Base-by-base conservation (phyloP, 1,140 invertebrate genomes). In the Pogonomyrmex barbatus region DNA sequence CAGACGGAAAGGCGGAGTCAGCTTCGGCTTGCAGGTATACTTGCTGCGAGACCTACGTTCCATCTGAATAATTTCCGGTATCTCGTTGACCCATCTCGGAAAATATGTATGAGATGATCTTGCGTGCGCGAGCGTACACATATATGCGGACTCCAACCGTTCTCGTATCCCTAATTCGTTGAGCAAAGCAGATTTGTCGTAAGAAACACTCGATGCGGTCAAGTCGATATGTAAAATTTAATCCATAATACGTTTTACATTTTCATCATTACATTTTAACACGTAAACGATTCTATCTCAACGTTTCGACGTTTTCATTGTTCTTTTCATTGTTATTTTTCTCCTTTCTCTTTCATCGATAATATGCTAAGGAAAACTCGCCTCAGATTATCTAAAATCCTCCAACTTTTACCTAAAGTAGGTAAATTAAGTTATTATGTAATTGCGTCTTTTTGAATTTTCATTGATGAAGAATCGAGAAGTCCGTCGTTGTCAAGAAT, bases 11-110 rank as follows among this genome's bases (percentile, higher is more conserved):
- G 63, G 45, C 50, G 50, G 45, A 60, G 85, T 77, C 70, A 63
- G 52, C 79, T 71, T 10, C 39, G 65, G 12, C 10, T 24, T 45
- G 33, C 17, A 68, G 63, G 6, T 50, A 60, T 45, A 47, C 24
- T 30, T 67, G 58, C 68, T 71, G 70, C 45, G 70, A 24, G 24
- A 84, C 83, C 81, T 71, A 14, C 36, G 85, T 87, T 89, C 63
- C 89, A 58, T 90, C 83, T 91, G 91, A 92, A 92, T 92, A 90
- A 92, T 89, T 90, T 73, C 82, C 85, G 73, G 86, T 90, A 92
- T 92, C 91, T 87, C 86, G 82, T 88, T 88, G 90, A 92, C 88
- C 90, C 85, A 91, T 92, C 91, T 91, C 52, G 70, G 63, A 76
- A 89, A 87, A 90, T 89, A 90, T 91, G 87, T 90, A 73, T 75